Conservation (phyloP, 1,140 invertebrate genomes). For the Cydia splendana region DNA sequence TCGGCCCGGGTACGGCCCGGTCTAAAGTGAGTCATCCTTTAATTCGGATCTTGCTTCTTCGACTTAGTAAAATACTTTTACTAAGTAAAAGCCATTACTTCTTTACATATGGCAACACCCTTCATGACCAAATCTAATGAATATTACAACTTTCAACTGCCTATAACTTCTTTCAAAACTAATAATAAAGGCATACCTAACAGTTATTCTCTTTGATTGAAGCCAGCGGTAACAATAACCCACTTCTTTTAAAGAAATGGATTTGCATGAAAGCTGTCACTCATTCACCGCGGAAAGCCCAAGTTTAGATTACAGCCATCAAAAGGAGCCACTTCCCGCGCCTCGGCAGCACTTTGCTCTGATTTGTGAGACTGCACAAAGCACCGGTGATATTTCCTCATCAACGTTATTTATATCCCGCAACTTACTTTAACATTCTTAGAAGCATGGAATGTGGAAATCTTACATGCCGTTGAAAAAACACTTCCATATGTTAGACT, state of each 20-base stretch:
- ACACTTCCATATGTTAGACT: slow-evolving; percentile 45
- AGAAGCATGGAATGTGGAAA: slow-evolving; percentile 44
- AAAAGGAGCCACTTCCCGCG: background rate
- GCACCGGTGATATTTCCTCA: slow-evolving; percentile 49
- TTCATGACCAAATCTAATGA: no score
- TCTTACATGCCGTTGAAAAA: slow-evolving; percentile 50
- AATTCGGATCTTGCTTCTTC: no score
- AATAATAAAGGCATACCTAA: background rate
- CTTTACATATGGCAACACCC: no score
- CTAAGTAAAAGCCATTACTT: no score
- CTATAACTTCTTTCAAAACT: no score
- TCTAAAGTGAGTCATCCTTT: no score
- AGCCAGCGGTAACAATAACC: background rate
- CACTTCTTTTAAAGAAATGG: background rate
- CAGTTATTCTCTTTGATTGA: background rate
- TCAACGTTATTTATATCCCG: slow-evolving; percentile 51
- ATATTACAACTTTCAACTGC: background rate
- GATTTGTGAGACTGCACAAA: slow-evolving; percentile 49
- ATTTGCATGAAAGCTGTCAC: slow-evolving; percentile 13
- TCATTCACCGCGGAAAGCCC: background rate
- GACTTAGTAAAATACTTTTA: no score
- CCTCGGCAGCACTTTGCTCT: slow-evolving; percentile 40
- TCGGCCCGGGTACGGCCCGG: no score
- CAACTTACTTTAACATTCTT: slow-evolving; percentile 50
- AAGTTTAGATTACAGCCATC: slow-evolving; percentile 24